Evolutionary conservation across 2,797 vertebrate genomes (phyloP).

Genomic region (Cuniculus paca): DNA sequence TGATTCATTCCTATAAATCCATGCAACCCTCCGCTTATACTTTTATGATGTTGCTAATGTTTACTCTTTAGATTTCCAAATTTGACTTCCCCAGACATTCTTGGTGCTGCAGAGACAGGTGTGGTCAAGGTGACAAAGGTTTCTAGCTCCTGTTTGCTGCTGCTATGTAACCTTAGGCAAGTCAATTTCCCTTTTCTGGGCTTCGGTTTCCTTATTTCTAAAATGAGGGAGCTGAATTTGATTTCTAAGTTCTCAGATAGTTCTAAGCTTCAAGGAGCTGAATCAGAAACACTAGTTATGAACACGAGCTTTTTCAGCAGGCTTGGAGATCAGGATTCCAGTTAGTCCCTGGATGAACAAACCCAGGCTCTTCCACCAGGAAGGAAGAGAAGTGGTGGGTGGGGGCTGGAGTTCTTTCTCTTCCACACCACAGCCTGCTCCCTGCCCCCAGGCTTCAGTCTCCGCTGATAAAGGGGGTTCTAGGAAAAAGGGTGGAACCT

Average conservation of each 20-base stretch:
- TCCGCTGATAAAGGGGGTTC: conserved; percentile 58
- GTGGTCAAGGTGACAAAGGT: neutral
- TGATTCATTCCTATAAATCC: neutral
- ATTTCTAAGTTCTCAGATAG: neutral
- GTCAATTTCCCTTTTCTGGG: neutral
- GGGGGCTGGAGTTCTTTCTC: neutral
- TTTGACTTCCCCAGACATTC: neutral
- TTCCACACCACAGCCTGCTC: neutral
- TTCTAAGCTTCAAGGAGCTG: neutral
- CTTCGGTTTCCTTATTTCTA: conserved; percentile 40
- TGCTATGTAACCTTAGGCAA: neutral
- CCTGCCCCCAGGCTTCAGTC: neutral
- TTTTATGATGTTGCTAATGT: neutral
- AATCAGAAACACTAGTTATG: neutral
- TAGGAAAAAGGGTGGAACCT: conserved; percentile 20
- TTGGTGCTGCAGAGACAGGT: neutral
- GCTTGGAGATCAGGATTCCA: neutral
- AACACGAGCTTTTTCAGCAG: neutral
- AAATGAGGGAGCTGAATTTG: neutral
- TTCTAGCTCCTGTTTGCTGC: neutral
- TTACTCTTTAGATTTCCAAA: neutral
- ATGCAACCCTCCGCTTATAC: neutral
- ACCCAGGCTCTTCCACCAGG: rapidly evolving
- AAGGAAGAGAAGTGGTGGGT: neutral
- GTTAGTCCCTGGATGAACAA: too few relatives aligned